Evolutionary conservation across 2,797 vertebrate species (phyloP).

Genomic region (Decapterus maruadsi): DNA sequence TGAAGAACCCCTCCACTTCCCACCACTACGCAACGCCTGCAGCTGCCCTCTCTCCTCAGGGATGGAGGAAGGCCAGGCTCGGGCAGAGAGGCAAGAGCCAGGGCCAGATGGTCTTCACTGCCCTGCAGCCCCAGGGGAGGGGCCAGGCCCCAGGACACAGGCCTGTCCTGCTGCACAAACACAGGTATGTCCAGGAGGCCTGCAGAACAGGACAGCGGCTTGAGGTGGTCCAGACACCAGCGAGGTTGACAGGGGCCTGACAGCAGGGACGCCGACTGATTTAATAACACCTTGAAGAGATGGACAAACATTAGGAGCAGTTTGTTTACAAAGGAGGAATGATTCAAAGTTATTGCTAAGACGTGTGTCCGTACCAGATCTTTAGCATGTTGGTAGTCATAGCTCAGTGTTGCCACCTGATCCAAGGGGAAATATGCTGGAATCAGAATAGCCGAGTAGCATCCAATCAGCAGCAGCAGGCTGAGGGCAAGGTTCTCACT

Average conservation of each 20-base stretch:
- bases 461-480: slow-evolving; percentile 78
- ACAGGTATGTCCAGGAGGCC: slow-evolving; percentile 79
- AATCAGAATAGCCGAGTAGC: slow-evolving; percentile 82
- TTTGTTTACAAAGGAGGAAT: not conserved
- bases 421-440: slow-evolving; percentile 79
- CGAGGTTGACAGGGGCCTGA: slow-evolving; percentile 71
- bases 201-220: slow-evolving; percentile 54
- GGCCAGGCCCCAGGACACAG: slow-evolving; percentile 54
- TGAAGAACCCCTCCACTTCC: slow-evolving; percentile 86
- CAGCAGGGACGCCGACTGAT: slow-evolving; percentile 79
- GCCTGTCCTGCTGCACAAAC: slow-evolving; percentile 73
- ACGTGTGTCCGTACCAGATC: slow-evolving; percentile 65
- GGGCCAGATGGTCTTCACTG: slow-evolving; percentile 74
- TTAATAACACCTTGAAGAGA: slow-evolving; percentile 78
- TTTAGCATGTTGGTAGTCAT: slow-evolving; percentile 61
- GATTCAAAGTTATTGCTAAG: not conserved
- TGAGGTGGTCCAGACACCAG: slow-evolving; percentile 74
- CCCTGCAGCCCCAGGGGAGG: slow-evolving; percentile 86
- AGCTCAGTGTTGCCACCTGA: slow-evolving; percentile 20
- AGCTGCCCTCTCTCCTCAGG: slow-evolving; percentile 55
- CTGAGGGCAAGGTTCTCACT: slow-evolving; percentile 77
- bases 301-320: not conserved
- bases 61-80: slow-evolving; percentile 67
- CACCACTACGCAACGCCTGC: slow-evolving; percentile 86
- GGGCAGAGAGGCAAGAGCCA: slow-evolving; percentile 78